These are phyloP conservation scores for Gorsachius magnificus DNA, from an alignment of 2,797 vertebrate genomes.

Conservation along the genomic window DNA sequence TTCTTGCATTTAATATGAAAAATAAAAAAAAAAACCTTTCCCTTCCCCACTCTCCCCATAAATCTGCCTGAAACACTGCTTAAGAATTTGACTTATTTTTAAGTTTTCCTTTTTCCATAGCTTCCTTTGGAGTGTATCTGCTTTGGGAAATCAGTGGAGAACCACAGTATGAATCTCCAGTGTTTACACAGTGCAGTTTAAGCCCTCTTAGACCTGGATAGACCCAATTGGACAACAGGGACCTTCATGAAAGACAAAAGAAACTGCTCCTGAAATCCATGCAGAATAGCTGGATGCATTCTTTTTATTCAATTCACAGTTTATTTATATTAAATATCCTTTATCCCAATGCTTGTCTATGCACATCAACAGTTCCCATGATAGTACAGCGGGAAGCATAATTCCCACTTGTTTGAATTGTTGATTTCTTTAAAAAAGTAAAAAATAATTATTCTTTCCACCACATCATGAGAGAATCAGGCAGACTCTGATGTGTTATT, in stretches of 20 bases:
- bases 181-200: not conserved
- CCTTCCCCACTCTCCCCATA: not conserved
- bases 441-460: not conserved
- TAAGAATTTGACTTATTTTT: not conserved
- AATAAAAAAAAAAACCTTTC: not conserved
- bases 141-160: not conserved
- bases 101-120: not conserved
- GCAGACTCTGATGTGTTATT: not conserved
- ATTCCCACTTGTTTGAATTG: not conserved
- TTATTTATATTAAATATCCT: not conserved
- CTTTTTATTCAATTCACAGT: not conserved
- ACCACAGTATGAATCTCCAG: not conserved
- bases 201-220: not conserved
- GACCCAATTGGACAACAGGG: not conserved
- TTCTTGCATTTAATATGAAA: not conserved
- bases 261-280: not conserved
- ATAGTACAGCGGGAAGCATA: not conserved
- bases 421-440: not conserved
- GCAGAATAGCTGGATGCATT: not conserved
- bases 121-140: not conserved
- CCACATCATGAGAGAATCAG: not conserved
- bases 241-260: not conserved
- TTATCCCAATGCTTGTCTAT: not conserved
- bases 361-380: not conserved
- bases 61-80: not conserved